A percentile compares a stretch with the other conserved stretches of the same genome.
phyloP scores from a whole-genome alignment of 1,140 invertebrate genomes.

The Rhyzopertha dominica region DNA sequence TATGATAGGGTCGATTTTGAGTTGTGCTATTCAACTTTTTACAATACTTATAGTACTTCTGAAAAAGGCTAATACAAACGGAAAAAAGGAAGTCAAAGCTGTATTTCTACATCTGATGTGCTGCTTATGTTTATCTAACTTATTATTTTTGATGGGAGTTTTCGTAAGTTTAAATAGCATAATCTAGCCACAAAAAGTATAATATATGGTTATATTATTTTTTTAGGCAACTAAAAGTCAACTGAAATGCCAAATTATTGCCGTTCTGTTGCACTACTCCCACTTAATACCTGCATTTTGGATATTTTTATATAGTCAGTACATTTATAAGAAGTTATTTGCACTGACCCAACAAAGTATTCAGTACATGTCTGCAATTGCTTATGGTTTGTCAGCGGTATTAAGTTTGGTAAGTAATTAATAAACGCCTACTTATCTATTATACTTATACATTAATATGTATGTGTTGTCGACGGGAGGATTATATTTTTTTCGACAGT shows the following conservation, averaged over 20 bases:
- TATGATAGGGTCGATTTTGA: slow-evolving; percentile 42
- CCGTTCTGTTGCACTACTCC: slow-evolving; percentile 61
- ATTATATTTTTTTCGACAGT: no score
- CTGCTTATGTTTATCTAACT: slow-evolving; percentile 41
- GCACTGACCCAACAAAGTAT: slow-evolving; percentile 38
- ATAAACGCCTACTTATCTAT: no score
- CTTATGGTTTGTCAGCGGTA: slow-evolving; percentile 53
- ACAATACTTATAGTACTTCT: slow-evolving; percentile 42
- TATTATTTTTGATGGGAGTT: slow-evolving; percentile 50
- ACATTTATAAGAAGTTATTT: slow-evolving; percentile 45
- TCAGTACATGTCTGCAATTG: slow-evolving; percentile 49
- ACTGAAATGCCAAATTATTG: slow-evolving; percentile 57
- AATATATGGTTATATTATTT: slow-evolving; percentile 15
- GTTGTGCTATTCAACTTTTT: slow-evolving; percentile 41
- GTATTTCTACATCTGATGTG: slow-evolving; percentile 43
- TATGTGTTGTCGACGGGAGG: no score
- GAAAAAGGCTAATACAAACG: slow-evolving; percentile 37
- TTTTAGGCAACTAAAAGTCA: slow-evolving; percentile 55
- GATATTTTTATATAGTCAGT: slow-evolving; percentile 54
- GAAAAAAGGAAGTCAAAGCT: slow-evolving; percentile 34
- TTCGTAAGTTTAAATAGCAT: slow-evolving; percentile 41
- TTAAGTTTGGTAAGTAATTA: slow-evolving; percentile 54
- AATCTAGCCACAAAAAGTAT: neutral
- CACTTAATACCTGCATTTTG: slow-evolving; percentile 62
- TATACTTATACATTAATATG: no score